Conservation (phyloP, 1,140 invertebrate genomes). For the Solen grandis region DNA sequence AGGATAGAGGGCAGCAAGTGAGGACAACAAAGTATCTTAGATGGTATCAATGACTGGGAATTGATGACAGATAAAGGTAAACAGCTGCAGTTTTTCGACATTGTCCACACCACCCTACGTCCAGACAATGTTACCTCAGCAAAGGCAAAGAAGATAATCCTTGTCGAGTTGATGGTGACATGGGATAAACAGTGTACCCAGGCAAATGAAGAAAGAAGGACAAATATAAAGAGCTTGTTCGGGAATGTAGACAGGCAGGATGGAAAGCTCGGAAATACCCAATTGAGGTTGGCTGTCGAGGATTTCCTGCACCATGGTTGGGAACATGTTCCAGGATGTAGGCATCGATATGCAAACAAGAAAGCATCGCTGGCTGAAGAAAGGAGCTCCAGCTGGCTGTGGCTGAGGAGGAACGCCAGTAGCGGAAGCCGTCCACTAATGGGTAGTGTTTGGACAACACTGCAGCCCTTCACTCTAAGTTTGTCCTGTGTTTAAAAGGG, state of each 20-base stretch:
- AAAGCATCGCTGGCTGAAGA: conserved; percentile 14
- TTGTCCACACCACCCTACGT: too few relatives aligned
- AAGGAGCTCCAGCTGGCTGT: conserved; percentile 5
- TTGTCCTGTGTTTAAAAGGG: too few relatives aligned
- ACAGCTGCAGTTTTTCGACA: conserved; percentile 13
- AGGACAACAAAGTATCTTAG: conserved; percentile 4
- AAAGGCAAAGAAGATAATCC: too few relatives aligned
- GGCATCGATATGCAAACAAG: conserved; percentile 5
- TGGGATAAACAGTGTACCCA: conserved; percentile 2
- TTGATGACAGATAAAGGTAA: background rate
- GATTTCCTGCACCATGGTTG: too few relatives aligned
- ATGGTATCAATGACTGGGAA: conserved; percentile 22
- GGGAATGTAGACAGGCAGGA: conserved; percentile 18
- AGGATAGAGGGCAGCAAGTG: background rate
- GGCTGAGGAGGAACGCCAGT: too few relatives aligned
- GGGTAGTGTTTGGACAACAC: conserved; percentile 21
- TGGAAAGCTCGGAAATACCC: conserved; percentile 2
- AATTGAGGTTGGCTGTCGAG: conserved; percentile 20
- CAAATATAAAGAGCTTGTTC: background rate
- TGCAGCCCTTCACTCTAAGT: conserved; percentile 3
- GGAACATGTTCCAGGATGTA: conserved; percentile 7
- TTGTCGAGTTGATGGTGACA: conserved; percentile 5
- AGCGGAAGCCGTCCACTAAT: too few relatives aligned
- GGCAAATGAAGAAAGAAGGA: conserved; percentile 21
- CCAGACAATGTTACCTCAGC: too few relatives aligned